Conservation (phyloP, 2,797 vertebrate species). For the Clarias fuscus region DNA sequence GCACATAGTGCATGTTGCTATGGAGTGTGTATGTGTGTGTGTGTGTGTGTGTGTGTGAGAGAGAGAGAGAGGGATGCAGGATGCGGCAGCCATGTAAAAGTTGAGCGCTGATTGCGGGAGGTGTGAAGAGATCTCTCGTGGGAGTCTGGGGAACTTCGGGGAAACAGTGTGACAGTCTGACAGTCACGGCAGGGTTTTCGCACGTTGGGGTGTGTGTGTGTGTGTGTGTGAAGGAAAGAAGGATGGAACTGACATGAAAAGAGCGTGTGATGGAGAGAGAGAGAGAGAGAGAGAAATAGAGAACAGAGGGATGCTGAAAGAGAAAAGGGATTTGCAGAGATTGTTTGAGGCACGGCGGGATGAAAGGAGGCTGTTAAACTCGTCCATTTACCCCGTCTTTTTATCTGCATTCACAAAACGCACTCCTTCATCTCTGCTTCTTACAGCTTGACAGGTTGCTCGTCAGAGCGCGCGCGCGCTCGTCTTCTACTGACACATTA, state of each 20-base stretch:
- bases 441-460: conserved; percentile 27
- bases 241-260: conserved; percentile 13
- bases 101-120: conserved; percentile 77
- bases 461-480: neutral
- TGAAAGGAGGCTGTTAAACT: conserved; percentile 53
- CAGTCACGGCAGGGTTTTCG: conserved; percentile 35
- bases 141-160: conserved; percentile 60
- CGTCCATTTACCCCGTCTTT: conserved; percentile 44
- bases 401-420: conserved; percentile 48
- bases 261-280: conserved; percentile 13
- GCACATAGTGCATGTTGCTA: conserved; percentile 3
- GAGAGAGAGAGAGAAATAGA: conserved; percentile 1
- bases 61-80: conserved; percentile 60
- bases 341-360: conserved; percentile 46
- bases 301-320: conserved; percentile 26
- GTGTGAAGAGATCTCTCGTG: conserved; percentile 60
- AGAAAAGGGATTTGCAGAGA: conserved; percentile 43
- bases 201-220: conserved; percentile 42
- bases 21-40: conserved; percentile 14
- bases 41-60: neutral
- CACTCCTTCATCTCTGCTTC: conserved; percentile 35
- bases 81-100: conserved; percentile 72
- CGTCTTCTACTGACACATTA: neutral
- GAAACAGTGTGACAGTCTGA: conserved; percentile 49
- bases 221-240: neutral